phyloP scores from a whole-genome alignment of 1,140 invertebrate species.

The Pachyrhynchus sulphureomaculatus region DNA sequence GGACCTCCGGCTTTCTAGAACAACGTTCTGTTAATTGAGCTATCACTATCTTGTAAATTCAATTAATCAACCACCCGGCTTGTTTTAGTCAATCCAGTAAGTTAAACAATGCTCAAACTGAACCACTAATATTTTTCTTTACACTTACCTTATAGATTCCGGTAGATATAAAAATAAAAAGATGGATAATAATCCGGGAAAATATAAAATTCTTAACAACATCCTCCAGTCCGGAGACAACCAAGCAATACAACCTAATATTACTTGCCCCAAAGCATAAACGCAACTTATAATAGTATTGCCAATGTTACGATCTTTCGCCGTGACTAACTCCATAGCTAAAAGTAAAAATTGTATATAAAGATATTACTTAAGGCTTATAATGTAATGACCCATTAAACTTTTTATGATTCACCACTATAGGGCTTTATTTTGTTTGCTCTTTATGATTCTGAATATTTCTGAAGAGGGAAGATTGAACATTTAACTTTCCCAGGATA shows the following conservation, averaged over 20 bases:
- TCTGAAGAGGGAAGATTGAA: too few relatives aligned
- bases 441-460: too few relatives aligned
- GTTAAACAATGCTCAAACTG: too few relatives aligned
- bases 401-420: neutral
- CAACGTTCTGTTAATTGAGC: too few relatives aligned
- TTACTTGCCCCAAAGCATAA: conserved; percentile 71
- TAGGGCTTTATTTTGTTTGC: neutral
- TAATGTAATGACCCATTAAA: too few relatives aligned
- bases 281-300: conserved; percentile 69
- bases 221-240: conserved; percentile 68
- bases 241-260: conserved; percentile 69
- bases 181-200: conserved; percentile 64
- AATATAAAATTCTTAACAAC: conserved; percentile 66
- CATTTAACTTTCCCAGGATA: too few relatives aligned
- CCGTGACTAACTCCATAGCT: conserved; percentile 78
- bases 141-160: conserved; percentile 60
- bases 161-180: conserved; percentile 61
- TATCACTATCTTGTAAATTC: too few relatives aligned
- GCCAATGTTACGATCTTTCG: conserved; percentile 68
- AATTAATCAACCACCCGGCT: too few relatives aligned
- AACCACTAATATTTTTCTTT: too few relatives aligned
- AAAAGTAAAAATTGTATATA: conserved; percentile 32
- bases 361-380: too few relatives aligned
- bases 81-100: too few relatives aligned
- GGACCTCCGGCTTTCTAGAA: too few relatives aligned